Conservation (phyloP, 1,140 invertebrate genomes). For the Drosophila albomicans region DNA sequence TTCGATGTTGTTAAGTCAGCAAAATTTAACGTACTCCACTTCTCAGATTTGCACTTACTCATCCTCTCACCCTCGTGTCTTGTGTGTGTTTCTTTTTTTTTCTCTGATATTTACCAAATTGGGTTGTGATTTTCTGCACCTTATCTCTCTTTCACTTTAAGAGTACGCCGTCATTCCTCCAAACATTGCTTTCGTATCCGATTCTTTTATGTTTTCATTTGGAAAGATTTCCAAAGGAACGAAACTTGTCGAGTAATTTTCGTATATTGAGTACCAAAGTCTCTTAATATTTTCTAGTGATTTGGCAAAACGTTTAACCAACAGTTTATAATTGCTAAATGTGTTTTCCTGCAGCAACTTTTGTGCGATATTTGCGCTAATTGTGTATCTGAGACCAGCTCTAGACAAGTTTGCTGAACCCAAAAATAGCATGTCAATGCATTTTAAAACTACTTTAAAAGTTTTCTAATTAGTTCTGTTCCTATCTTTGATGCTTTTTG, state of each 20-base stretch:
- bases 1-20: slow-evolving; percentile 82
- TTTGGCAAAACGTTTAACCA: slow-evolving; percentile 55
- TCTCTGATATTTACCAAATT: slow-evolving; percentile 47
- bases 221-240: slow-evolving; percentile 9
- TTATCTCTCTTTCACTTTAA: slow-evolving; percentile 52
- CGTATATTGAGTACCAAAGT: slow-evolving; percentile 19
- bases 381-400: slow-evolving; percentile 3
- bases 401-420: neutral
- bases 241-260: slow-evolving; percentile 51
- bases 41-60: slow-evolving; percentile 73
- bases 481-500: neutral
- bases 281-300: slow-evolving; percentile 78
- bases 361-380: slow-evolving; percentile 19
- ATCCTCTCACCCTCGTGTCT: slow-evolving; percentile 6
- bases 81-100: slow-evolving; percentile 3
- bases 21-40: slow-evolving; percentile 74
- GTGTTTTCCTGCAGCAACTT: slow-evolving; percentile 8
- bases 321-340: slow-evolving; percentile 65
- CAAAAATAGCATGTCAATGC: slow-evolving; percentile 4
- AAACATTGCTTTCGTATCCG: slow-evolving; percentile 18
- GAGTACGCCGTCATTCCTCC: slow-evolving; percentile 42
- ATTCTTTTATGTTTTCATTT: slow-evolving; percentile 6
- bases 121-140: slow-evolving; percentile 61
- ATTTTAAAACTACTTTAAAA: slow-evolving; percentile 14
- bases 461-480: slow-evolving; percentile 20